These are phyloP conservation scores for Tiphia femorata DNA, from an alignment of 2,888 invertebrate species.

Conservation along the genomic window DNA sequence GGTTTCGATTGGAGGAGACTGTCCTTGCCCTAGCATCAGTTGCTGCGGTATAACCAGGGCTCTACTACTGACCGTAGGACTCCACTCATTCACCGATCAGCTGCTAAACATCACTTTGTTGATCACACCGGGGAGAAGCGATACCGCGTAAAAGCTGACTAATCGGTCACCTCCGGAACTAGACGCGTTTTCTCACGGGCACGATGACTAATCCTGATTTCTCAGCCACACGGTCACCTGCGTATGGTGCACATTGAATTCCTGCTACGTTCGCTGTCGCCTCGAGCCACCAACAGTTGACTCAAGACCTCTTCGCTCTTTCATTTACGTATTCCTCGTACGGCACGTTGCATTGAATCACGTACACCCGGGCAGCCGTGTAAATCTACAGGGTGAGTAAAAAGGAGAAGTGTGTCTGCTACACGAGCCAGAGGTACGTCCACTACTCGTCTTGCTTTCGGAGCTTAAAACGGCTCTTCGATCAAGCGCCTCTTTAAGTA, in stretches of 20 bases:
- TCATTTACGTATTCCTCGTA: constrained; percentile 44
- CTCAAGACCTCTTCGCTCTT: constrained; percentile 30
- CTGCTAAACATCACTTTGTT: neutral
- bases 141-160: constrained; percentile 44
- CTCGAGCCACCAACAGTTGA: constrained; percentile 30
- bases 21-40: no score
- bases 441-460: no score
- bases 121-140: constrained; percentile 23
- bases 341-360: constrained; percentile 51
- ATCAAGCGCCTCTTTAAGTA: no score
- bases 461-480: no score
- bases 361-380: constrained; percentile 33
- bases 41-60: no score
- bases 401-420: no score
- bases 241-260: constrained; percentile 37
- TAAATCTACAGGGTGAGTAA: constrained; percentile 36
- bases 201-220: constrained; percentile 50
- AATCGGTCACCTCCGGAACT: constrained; percentile 42
- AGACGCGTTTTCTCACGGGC: constrained; percentile 31
- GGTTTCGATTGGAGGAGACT: no score
- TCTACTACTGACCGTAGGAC: no score
- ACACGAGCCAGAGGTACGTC: no score
- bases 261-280: constrained; percentile 44
- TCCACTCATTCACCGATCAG: neutral
- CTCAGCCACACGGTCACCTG: constrained; percentile 35